phyloP scores from a whole-genome alignment of 2,888 invertebrate species.

The Lasioglossum villosulum region DNA sequence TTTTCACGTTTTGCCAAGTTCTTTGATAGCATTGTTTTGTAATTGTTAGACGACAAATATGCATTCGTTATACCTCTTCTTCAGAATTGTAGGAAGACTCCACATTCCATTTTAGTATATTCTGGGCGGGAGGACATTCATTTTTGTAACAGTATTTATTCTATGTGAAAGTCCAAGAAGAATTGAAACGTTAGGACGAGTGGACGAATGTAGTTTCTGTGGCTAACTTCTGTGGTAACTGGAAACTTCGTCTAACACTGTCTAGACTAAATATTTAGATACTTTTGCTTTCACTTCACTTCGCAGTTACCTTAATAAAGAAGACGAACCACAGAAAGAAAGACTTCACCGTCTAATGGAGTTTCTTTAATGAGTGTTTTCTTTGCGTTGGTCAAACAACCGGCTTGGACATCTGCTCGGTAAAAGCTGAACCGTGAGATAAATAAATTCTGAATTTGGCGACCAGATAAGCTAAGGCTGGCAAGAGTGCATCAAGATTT shows the following conservation, averaged over 20 bases:
- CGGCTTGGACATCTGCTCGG: conserved; percentile 70
- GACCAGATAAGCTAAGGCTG: conserved; percentile 3
- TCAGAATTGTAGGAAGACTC: too few species aligned
- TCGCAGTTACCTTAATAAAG: conserved; percentile 61
- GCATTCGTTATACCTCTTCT: too few species aligned
- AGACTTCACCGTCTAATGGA: conserved; percentile 79
- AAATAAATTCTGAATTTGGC: conserved; percentile 67
- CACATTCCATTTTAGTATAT: too few species aligned
- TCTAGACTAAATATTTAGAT: conserved; percentile 41
- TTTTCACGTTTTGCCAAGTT: too few species aligned
- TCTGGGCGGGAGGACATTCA: neutral
- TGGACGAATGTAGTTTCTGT: neutral
- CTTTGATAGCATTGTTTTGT: too few species aligned
- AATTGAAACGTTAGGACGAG: neutral
- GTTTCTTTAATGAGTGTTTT: conserved; percentile 82
- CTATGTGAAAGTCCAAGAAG: neutral
- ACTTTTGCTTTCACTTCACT: conserved; percentile 45
- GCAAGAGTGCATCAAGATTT: neutral
- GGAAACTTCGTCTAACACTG: conserved; percentile 27
- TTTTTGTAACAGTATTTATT: neutral
- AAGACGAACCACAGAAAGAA: conserved; percentile 62
- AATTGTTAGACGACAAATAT: too few species aligned
- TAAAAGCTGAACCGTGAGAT: conserved; percentile 63
- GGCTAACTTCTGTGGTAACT: neutral
- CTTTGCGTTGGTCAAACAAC: conserved; percentile 81